Base-by-base conservation (phyloP, 2,797 vertebrate genomes). In the Steatocranus sp. region DNA sequence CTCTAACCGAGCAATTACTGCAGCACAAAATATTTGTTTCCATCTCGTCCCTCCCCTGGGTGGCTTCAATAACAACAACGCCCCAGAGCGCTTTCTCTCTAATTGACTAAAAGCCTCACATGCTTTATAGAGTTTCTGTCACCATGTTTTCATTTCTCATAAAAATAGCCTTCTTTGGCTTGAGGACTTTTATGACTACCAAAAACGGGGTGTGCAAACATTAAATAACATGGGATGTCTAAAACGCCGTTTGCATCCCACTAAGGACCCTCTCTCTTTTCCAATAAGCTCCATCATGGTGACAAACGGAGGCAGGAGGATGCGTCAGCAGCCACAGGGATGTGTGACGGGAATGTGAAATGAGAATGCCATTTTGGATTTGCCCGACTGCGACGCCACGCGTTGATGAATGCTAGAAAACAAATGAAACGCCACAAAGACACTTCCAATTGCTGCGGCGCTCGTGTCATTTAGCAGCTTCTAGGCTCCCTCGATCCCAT, bases 61-160 rank as follows among this genome's bases (percentile, higher is more conserved):
- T 81, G 85, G 87, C 85, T 93, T 87, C 90, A 85, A 79, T 87
- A 92, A 89, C 93, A 94, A 93, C 91, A 94, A 91, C 88, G 89
- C 82, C 87, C 86, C 88, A 70, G 86, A 87, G 92, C 86, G 43
- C 93, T 95, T 89, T 90, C 80, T 78, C 84, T 91, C 93, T 95
- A 96, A 96, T 96, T 94, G 94, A 95, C 94, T 96, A 96, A 96
- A 96, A 96, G 96, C 96, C 90, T 93, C 88, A 88, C 89, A 87
- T 90, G 84, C 93, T 96, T 96, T 95, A 96, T 96, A 91, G 95
- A 96, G 94, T 96, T 96, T 96, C 93, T 94, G 93, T 92, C 90
- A 91, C 90, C 88, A 91, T 93, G 89, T 96, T 96, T 95, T 94
- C 92, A 89, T 94, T 95, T 95, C 95, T 96, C 89, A 90, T 96